Base-by-base conservation (phyloP, 2,113 vertebrate genomes). In the Pimephales promelas region DNA sequence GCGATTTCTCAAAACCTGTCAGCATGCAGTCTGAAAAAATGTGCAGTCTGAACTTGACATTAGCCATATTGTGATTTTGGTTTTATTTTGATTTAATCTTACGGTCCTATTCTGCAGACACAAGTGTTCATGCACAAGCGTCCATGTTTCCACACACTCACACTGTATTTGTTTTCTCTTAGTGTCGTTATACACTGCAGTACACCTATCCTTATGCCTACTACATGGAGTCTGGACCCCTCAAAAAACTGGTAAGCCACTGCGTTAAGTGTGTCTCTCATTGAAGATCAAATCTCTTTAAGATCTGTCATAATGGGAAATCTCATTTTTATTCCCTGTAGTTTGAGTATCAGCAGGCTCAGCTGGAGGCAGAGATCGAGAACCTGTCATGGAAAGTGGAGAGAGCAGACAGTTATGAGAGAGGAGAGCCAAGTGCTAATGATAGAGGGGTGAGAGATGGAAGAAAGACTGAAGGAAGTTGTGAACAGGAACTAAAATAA, bases 281-380 rank as follows among this genome's bases (percentile, higher is more conserved):
- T 3, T 54, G 26, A 71, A 71, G 22, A 36, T 43, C 22, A 40
- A 43, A 70, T 70, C 2, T 43, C 10, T 70, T 40, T 13, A 13
- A 45, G 36, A 45, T 52, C 24, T 52, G 43, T 52, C 13, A 3
- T 24, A 40, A 76, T 76, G 11, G 18, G 11, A 26, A 26, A 78
- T 26, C 2, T 16, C 11, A 10, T 74, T 31, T 47, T 81, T 81
- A 70, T 81, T 71, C 5, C 52, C 77, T 91, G 70, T 90, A 98
- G 98, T 99, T 99, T 93, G 98, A 99, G 91, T 99, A 99, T 92
- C 98, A 99, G 92, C 98, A 99, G 92, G 98, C 98, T 26, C 98
- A 99, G 92, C 93, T 99, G 89, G 98, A 99, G 90, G 98, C 98
- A 5, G 98, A 99, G 94, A 99, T 99, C 26, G 98, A 99, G 91